These are phyloP conservation scores for Oenanthe melanoleuca DNA, from an alignment of 2,113 vertebrate genomes.

Conservation along the genomic window DNA sequence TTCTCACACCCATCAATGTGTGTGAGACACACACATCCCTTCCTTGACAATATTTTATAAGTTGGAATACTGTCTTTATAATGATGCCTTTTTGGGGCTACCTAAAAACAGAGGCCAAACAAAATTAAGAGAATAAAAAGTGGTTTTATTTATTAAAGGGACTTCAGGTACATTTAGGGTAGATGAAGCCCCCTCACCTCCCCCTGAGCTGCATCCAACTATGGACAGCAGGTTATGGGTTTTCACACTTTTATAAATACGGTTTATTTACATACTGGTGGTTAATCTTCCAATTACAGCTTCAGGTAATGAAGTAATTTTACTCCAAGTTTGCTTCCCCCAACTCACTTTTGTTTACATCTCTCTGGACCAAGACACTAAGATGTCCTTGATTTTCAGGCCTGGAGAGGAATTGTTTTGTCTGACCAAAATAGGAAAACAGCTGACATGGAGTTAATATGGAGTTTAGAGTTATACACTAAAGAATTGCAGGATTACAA, in stretches of 20 bases:
- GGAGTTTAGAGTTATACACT: neutral
- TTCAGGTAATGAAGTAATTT: neutral
- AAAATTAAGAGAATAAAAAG: neutral
- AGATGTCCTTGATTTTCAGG: neutral
- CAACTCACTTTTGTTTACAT: neutral
- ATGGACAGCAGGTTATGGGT: fast-evolving
- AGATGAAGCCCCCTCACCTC: neutral
- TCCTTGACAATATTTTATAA: neutral
- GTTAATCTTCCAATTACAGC: neutral
- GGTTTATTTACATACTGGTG: neutral
- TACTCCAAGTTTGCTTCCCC: neutral
- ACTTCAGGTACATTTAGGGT: neutral
- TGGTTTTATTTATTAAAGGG: neutral
- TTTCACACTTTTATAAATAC: neutral
- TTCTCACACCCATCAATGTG: neutral
- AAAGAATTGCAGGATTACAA: neutral
- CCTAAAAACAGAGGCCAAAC: neutral
- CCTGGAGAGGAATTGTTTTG: neutral
- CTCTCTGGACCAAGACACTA: neutral
- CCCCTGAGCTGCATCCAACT: neutral
- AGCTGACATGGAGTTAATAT: neutral
- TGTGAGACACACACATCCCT: no score
- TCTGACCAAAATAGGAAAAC: neutral
- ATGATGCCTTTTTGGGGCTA: no score
- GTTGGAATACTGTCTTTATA: neutral